A percentile compares a stretch with the other conserved stretches of the same genome.
Conservation (phyloP, 1,140 invertebrate species). For the Plectus sambesii region DNA sequence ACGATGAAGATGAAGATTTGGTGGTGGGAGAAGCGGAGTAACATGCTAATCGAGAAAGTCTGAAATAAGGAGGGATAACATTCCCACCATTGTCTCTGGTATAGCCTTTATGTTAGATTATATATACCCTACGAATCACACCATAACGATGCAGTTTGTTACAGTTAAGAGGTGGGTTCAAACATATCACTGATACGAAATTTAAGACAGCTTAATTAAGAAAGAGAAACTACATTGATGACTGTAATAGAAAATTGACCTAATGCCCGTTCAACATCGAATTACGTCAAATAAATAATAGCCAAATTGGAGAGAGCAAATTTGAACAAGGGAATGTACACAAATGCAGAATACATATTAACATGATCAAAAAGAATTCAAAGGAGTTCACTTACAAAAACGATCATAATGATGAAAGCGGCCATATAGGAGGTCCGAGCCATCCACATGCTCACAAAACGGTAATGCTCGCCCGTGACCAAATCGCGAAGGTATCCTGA, state of each 20-base stretch:
- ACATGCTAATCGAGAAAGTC: conserved; percentile 95
- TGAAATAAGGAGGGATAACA: conserved; percentile 55
- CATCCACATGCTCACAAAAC: conserved; percentile 94
- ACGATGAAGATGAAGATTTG: conserved; percentile 92
- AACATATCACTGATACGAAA: too few species aligned
- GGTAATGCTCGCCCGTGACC: conserved; percentile 93
- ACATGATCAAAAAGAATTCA: too few species aligned
- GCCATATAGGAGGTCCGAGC: conserved; percentile 74
- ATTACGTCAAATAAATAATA: background rate
- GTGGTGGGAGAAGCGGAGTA: conserved; percentile 93
- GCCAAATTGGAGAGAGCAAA: background rate
- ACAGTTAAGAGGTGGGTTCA: background rate
- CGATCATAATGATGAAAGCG: conserved; percentile 88
- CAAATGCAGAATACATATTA: too few species aligned
- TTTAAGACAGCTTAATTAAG: too few species aligned
- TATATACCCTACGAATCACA: background rate
- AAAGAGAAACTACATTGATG: too few species aligned
- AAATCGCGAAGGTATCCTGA: conserved; percentile 67
- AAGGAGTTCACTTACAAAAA: conserved; percentile 97
- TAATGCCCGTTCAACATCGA: too few species aligned
- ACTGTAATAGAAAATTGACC: too few species aligned
- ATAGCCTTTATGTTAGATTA: background rate
- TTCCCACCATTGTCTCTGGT: too few species aligned
- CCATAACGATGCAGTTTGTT: background rate
- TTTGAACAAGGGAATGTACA: too few species aligned